Evolutionary conservation across 2,113 vertebrate species (phyloP).

Genomic region (cat (Felis catus)): DNA sequence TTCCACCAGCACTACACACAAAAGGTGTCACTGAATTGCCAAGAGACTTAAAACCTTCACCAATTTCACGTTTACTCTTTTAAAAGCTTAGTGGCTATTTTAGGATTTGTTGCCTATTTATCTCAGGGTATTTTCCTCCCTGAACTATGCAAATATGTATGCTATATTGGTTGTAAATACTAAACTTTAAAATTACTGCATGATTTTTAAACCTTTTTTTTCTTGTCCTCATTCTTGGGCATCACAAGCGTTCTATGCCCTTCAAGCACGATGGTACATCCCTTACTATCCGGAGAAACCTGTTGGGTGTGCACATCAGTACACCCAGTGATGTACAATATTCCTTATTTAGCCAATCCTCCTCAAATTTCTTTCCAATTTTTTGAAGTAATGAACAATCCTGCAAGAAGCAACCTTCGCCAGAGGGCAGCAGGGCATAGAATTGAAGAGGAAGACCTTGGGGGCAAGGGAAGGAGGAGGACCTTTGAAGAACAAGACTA

Average conservation of each 20-base stretch:
- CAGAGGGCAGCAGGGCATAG: fast-evolving
- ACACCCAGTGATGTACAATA: neutral
- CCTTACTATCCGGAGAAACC: neutral
- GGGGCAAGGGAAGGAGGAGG: neutral
- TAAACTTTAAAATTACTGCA: neutral
- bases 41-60: neutral
- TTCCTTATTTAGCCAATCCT: neutral
- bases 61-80: neutral
- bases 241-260: neutral
- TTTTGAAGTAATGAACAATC: neutral
- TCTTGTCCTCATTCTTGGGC: neutral
- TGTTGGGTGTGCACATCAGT: neutral
- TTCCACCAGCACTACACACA: neutral
- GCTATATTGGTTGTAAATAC: neutral
- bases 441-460: neutral
- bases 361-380: neutral
- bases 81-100: neutral
- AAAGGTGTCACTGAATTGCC: neutral
- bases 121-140: neutral
- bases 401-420: neutral
- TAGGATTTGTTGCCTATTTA: neutral
- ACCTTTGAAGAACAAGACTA: neutral
- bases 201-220: neutral
- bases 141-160: neutral
- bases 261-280: neutral